Conservation (phyloP, 2,888 invertebrate genomes). For the Zaprionus lineosus region DNA sequence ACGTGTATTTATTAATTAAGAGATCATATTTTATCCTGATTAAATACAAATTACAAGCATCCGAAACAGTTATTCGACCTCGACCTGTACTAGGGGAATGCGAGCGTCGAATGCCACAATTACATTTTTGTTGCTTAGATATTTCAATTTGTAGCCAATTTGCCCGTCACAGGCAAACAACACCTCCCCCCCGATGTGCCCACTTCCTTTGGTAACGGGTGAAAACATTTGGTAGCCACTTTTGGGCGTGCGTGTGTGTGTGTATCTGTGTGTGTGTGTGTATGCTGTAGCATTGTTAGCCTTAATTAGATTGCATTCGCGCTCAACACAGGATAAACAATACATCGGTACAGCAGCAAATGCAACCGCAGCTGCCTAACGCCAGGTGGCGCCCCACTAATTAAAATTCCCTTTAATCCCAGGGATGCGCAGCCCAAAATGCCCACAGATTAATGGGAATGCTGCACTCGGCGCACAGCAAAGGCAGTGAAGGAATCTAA, state of each 20-base stretch:
- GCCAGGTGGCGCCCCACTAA: constrained; percentile 35
- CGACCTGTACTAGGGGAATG: too few species aligned
- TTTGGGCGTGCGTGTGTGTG: constrained; percentile 16
- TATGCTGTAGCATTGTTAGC: constrained; percentile 16
- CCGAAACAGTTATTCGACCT: too few species aligned
- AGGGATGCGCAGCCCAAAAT: constrained; percentile 30
- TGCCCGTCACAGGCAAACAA: constrained; percentile 51
- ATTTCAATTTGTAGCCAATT: constrained; percentile 62
- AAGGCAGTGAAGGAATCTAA: too few species aligned
- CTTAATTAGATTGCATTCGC: constrained; percentile 68
- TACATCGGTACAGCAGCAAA: constrained; percentile 26
- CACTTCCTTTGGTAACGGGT: background rate
- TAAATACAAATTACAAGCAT: too few species aligned
- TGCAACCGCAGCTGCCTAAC: constrained; percentile 10
- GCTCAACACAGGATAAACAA: constrained; percentile 43
- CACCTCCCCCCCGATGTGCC: background rate
- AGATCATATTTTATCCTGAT: background rate
- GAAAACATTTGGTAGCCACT: constrained; percentile 33
- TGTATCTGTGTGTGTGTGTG: constrained; percentile 5
- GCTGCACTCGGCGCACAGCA: too few species aligned
- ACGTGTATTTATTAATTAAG: background rate
- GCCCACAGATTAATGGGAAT: constrained; percentile 16
- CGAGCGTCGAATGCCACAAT: too few species aligned
- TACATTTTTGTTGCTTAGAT: constrained; percentile 38
- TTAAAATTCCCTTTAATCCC: constrained; percentile 44